phyloP scores from a whole-genome alignment of 2,888 invertebrate genomes.

The Punctoribates punctum region DNA sequence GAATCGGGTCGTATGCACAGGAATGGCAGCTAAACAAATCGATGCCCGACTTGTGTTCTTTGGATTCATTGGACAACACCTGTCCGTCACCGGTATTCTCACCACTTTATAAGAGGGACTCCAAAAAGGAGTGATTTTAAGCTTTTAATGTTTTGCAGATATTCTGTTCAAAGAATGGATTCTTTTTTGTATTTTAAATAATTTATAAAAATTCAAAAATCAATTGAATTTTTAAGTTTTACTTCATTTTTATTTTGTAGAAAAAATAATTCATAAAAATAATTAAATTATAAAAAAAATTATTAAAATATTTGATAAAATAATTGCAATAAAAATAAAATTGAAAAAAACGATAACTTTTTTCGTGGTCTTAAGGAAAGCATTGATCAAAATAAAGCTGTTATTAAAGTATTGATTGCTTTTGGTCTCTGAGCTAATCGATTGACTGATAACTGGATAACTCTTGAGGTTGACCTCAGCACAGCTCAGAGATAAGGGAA shows the following conservation, averaged over 20 bases:
- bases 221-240: too few relatives aligned
- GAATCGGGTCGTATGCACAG: slow-evolving; percentile 21
- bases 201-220: too few relatives aligned
- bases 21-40: slow-evolving; percentile 34
- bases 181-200: too few relatives aligned
- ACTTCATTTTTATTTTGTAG: background rate
- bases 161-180: too few relatives aligned
- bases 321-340: background rate
- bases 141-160: background rate
- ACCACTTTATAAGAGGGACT: slow-evolving; percentile 19
- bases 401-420: too few relatives aligned
- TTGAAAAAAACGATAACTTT: background rate
- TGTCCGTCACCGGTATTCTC: slow-evolving; percentile 34
- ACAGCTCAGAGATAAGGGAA: too few relatives aligned
- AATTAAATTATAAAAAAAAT: background rate
- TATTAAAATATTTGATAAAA: too few relatives aligned
- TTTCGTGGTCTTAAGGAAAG: background rate
- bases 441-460: too few relatives aligned
- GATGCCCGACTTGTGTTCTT: slow-evolving; percentile 26
- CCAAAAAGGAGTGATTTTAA: background rate
- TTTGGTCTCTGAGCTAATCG: too few relatives aligned
- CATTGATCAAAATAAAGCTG: too few relatives aligned
- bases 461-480: too few relatives aligned
- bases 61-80: slow-evolving; percentile 8
- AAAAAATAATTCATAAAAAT: too few relatives aligned